Base-by-base conservation (phyloP, 1,140 invertebrate genomes). In the Nasonia vitripennis region DNA sequence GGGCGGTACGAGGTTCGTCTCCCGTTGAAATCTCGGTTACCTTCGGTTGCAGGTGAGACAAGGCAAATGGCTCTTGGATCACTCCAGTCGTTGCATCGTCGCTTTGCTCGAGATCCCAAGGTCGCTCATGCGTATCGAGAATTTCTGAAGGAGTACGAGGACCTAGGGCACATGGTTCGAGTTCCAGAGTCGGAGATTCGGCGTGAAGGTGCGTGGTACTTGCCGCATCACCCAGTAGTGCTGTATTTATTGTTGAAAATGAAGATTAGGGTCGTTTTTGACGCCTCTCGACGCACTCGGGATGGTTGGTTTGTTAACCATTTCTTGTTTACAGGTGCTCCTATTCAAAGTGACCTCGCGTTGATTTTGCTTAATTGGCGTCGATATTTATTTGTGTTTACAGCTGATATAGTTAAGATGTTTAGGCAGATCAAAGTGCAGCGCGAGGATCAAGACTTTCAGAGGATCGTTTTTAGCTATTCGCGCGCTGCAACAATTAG, bases 61-160 rank as follows among this genome's bases (percentile, higher is more conserved):
- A 27, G 27, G 27, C 27, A 27, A 27, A 27, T 27, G 27, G 27
- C 27, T 27, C 27, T 27, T 27, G 27, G 1, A 27, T 27, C 27
- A 1, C 27, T 27, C 27, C 27, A 27, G 27, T 27, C 27, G 27
- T 27, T 27, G 27, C 27, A 27, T 27, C 27, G 27, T 27, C 27
- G 27, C 27, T 27, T 27, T 27, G 27, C 27, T 27, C 27, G 27
- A 27, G 27, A 27, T 27, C 27, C 27, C 27, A 27, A 27, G 27
- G 27, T 27, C 27, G 27, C 27, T 27, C 27, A 27, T 27, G 27
- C 27, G 27, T 27, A 27, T 70, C 17, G 67, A 14, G 81, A 87
- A 10, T 90, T 91, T 68, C 89, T 90, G 87, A 20, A n/a, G 6
- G 87, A 86, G 62, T 91, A 91, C 71, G 75, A 84, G 79, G 2